Evolutionary conservation across 2,888 invertebrate species (phyloP).

Genomic region (Coenonympha glycerion): DNA sequence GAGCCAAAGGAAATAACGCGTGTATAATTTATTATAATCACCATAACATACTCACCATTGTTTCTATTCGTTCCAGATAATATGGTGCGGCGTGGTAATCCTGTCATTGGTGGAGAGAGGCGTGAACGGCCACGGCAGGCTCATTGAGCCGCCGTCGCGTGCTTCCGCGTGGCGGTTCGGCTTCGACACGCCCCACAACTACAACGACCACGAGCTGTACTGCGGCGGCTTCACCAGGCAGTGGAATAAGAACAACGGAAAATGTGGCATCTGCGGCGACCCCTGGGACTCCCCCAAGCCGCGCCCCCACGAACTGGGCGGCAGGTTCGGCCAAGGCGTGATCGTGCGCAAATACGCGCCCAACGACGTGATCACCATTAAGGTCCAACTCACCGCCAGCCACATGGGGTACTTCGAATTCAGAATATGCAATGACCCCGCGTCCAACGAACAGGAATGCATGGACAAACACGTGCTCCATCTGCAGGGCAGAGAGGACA

Average conservation of each 20-base stretch:
- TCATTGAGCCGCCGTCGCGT: conserved; percentile 90
- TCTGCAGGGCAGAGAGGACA: conserved; percentile 67
- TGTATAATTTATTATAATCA: not conserved
- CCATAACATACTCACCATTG: not conserved
- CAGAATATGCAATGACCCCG: conserved; percentile 84
- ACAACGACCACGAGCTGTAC: conserved; percentile 91
- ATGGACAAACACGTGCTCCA: conserved; percentile 82
- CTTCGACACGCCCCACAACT: conserved; percentile 90
- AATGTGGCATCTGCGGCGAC: conserved; percentile 92
- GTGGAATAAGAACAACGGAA: conserved; percentile 86
- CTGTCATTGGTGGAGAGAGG: conserved; percentile 43
- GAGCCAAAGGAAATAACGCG: too few species aligned
- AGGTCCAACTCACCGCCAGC: conserved; percentile 90
- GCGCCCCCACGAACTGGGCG: conserved; percentile 87
- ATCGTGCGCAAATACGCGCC: conserved; percentile 86
- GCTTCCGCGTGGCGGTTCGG: conserved; percentile 93
- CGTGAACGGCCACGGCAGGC: conserved; percentile 80
- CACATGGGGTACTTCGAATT: conserved; percentile 93
- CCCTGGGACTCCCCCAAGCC: conserved; percentile 84
- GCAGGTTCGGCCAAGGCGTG: conserved; percentile 87
- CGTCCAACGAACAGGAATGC: conserved; percentile 83
- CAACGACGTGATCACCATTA: conserved; percentile 80
- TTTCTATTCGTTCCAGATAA: conserved; percentile 42
- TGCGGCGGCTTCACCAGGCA: conserved; percentile 92
- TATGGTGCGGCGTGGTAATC: conserved; percentile 55